A percentile compares a stretch with the other conserved stretches of the same genome.
These are phyloP conservation scores for Gastracanthus pulcherrimus DNA, from an alignment of 2,888 invertebrate species.

Conservation along the genomic window DNA sequence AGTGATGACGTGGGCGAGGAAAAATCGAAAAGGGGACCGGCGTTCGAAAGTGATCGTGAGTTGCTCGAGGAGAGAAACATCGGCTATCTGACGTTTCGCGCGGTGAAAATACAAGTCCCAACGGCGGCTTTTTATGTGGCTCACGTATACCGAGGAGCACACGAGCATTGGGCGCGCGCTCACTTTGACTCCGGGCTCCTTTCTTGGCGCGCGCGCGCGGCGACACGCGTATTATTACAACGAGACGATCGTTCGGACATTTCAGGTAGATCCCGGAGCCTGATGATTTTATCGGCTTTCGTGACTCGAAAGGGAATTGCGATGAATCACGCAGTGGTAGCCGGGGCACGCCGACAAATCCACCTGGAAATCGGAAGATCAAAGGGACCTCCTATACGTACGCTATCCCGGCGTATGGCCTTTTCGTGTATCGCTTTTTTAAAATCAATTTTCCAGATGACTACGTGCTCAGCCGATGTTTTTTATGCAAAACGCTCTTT, in stretches of 20 bases:
- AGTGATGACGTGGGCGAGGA: neutral
- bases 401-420: neutral
- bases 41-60: slow-evolving; percentile 30
- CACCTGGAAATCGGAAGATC: slow-evolving; percentile 50
- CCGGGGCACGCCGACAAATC: slow-evolving; percentile 30
- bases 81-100: slow-evolving; percentile 5
- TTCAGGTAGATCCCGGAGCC: slow-evolving; percentile 44
- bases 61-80: neutral
- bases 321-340: slow-evolving; percentile 42
- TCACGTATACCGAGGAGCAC: slow-evolving; percentile 45
- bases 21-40: slow-evolving; percentile 12
- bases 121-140: slow-evolving; percentile 45
- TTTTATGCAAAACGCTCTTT: slow-evolving; percentile 30
- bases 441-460: slow-evolving; percentile 52
- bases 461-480: slow-evolving; percentile 8
- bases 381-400: slow-evolving; percentile 30
- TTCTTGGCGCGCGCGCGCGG: slow-evolving; percentile 15
- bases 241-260: slow-evolving; percentile 43
- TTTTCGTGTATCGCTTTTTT: slow-evolving; percentile 53
- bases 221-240: slow-evolving; percentile 55
- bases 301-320: slow-evolving; percentile 55
- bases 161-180: slow-evolving; percentile 29
- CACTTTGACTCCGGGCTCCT: slow-evolving; percentile 26
- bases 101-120: slow-evolving; percentile 15
- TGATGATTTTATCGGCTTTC: slow-evolving; percentile 58